These are phyloP conservation scores for Schizothorax lantsangensis DNA, from an alignment of 2,797 vertebrate genomes.

Conservation along the genomic window DNA sequence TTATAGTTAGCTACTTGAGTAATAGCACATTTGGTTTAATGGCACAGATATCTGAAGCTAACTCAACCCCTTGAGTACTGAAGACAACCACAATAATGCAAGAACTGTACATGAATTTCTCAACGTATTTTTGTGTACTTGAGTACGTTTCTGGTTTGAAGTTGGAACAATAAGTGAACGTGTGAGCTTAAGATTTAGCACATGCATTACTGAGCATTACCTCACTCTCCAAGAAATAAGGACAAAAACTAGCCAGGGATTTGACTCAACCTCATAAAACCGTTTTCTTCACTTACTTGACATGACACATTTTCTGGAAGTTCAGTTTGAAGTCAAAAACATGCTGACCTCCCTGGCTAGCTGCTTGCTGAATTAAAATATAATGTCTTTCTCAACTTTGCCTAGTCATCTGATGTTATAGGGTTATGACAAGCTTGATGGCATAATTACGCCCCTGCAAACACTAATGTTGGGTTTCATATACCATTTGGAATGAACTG, in stretches of 20 bases:
- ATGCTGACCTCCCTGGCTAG: conserved; percentile 17
- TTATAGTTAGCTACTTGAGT: background rate
- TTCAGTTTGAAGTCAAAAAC: background rate
- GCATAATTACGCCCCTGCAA: conserved; percentile 8
- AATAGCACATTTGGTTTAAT: background rate
- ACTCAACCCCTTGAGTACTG: background rate
- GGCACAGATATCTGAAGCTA: background rate
- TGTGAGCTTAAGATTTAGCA: background rate
- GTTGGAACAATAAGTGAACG: conserved; percentile 16
- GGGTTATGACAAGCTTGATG: conserved; percentile 22
- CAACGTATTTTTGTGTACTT: background rate
- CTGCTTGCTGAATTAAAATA: background rate
- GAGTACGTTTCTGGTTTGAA: background rate
- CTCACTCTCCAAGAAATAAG: background rate
- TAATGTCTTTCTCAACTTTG: conserved; percentile 7
- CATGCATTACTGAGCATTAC: background rate
- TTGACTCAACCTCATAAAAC: conserved; percentile 15
- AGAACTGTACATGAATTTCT: background rate
- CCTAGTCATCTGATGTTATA: conserved; percentile 30
- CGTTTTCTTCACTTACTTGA: conserved; percentile 12
- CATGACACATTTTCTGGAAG: conserved; percentile 26
- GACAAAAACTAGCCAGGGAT: conserved; percentile 29
- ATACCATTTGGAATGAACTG: background rate
- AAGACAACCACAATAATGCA: background rate
- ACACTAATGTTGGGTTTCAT: conserved; percentile 37